Base-by-base conservation (phyloP, 2,113 vertebrate species). In the Oostethus manadensis region DNA sequence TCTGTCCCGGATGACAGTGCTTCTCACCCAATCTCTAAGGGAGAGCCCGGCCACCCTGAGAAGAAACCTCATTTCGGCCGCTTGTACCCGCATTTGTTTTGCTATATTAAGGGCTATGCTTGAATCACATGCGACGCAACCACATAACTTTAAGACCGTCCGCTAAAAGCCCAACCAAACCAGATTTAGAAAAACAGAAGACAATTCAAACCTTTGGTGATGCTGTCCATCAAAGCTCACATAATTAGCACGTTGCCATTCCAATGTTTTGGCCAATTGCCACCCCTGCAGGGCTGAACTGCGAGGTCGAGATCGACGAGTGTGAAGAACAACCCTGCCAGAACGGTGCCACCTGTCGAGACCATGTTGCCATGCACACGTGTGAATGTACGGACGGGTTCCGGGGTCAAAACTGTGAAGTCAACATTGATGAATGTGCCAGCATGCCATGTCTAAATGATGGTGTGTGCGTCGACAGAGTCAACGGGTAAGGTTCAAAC, bases 261-360 rank as follows among this genome's bases (percentile, higher is more conserved):
- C 16, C 44, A 16, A 5, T 57, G n/a, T 43, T 21, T 29, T 64
- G 50, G 66, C 55, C 2, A 9, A 15, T 60, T 60, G 60, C 51
- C 66, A 58, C 60, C 18, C 10, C 38, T 61, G 40, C 62, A 99
- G 96, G 95, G n/a, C 43, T 92, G 51, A 97, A 94, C 77, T 98
- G 96, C 26, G 93, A 95, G 47, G 66, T 73, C 49, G 95, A 98
- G 77, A 92, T 96, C 38, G 89, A 98, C 54, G 94, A 99, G 80
- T 99, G 96, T 14, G 91, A 87, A 42, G 88, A 80, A 0, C 69
- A 47, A 0, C 96, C 96, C 46, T 98, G 96, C 80, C 89, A 90
- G 84, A 93, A 99, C 0, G 92, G 92, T 5, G 94, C 90, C 62
- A 87, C 86, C 21, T 99, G 96, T 80, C 71, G 26, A 18, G 93